Conservation (phyloP, 2,113 vertebrate species). For the Gobiocypris rarus region DNA sequence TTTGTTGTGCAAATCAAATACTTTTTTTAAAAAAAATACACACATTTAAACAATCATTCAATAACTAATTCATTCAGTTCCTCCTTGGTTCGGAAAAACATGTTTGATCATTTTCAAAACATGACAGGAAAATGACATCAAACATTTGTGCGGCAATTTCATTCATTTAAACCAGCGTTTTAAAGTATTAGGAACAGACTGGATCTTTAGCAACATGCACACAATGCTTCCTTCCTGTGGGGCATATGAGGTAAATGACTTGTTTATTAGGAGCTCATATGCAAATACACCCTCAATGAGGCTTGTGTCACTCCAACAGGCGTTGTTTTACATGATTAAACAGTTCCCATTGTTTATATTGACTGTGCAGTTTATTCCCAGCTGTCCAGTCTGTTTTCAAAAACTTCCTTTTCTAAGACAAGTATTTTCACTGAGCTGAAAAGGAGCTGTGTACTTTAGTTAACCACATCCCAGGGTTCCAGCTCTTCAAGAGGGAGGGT, state of each 20-base stretch:
- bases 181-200: background rate
- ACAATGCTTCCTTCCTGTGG: background rate
- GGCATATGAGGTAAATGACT: constrained; percentile 13
- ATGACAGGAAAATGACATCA: background rate
- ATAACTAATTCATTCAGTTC: background rate
- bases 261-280: constrained; percentile 48
- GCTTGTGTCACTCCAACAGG: constrained; percentile 56
- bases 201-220: background rate
- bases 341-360: constrained; percentile 51
- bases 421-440: constrained; percentile 50
- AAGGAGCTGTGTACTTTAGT: constrained; percentile 49
- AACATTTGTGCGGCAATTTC: background rate
- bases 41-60: background rate
- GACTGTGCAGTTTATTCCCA: constrained; percentile 57
- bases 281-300: constrained; percentile 42
- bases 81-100: background rate
- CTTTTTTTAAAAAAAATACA: background rate
- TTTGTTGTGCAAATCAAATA: background rate
- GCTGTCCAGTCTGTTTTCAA: constrained; percentile 55
- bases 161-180: background rate
- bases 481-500: constrained; percentile 46
- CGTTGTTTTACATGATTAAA: constrained; percentile 19
- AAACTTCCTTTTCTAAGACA: constrained; percentile 57
- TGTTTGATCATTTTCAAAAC: background rate
- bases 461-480: constrained; percentile 60